These are phyloP conservation scores for Cygnus olor DNA, from an alignment of 2,797 vertebrate species.

Conservation along the genomic window DNA sequence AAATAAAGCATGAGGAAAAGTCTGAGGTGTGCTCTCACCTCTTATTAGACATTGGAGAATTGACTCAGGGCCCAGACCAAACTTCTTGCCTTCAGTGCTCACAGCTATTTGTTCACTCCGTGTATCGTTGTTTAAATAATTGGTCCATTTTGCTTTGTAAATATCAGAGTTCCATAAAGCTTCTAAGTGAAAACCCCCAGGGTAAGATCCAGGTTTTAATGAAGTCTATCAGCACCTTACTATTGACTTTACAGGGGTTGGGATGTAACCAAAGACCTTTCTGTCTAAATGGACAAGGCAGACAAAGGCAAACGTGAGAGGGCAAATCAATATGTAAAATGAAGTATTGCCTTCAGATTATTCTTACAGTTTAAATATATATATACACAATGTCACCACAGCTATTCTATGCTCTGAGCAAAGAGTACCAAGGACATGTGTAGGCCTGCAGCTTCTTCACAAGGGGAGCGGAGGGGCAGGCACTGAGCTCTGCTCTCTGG, in stretches of 20 bases:
- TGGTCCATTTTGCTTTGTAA: slow-evolving; percentile 26
- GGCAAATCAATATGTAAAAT: slow-evolving; percentile 2
- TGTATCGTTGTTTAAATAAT: slow-evolving; percentile 33
- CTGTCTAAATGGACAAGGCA: slow-evolving; percentile 10
- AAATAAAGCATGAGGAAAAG: slow-evolving; percentile 2
- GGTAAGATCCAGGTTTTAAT: not conserved
- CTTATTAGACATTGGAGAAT: not conserved
- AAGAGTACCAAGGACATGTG: not conserved
- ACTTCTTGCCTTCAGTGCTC: not conserved
- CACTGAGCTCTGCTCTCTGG: too few relatives aligned
- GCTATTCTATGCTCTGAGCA: not conserved
- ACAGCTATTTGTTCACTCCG: not conserved
- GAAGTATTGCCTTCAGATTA: not conserved
- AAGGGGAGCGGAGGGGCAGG: too few relatives aligned
- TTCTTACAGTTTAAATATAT: not conserved
- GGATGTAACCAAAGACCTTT: not conserved
- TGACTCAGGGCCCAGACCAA: not conserved
- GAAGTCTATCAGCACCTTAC: slow-evolving; percentile 3
- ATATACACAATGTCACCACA: not conserved
- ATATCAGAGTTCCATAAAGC: not conserved
- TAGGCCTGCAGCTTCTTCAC: too few relatives aligned
- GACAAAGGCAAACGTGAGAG: not conserved
- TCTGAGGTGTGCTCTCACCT: not conserved
- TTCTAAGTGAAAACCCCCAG: not conserved
- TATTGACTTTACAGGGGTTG: not conserved